phyloP scores from a whole-genome alignment of 2,113 vertebrate species.

The Forbesichthys papilliferus region DNA sequence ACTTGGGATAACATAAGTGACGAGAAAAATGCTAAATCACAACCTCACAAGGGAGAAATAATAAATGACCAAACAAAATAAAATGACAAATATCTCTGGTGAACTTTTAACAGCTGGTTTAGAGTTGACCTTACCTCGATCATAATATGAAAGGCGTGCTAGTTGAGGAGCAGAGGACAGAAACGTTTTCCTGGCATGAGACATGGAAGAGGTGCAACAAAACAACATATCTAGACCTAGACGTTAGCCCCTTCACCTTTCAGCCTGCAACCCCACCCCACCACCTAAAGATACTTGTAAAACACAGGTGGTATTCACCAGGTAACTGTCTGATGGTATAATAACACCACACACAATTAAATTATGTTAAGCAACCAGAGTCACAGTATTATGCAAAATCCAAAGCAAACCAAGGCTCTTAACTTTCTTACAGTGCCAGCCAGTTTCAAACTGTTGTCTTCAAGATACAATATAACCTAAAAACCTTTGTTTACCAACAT shows the following conservation, averaged over 20 bases:
- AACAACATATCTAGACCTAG: conserved; percentile 11
- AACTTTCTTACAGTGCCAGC: too few relatives aligned
- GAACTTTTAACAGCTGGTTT: conserved; percentile 46
- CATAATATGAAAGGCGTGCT: conserved; percentile 99
- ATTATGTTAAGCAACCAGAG: too few relatives aligned
- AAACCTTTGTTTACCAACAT: too few relatives aligned
- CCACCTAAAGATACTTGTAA: background rate
- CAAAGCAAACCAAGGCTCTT: too few relatives aligned
- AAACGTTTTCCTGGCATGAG: conserved; percentile 77
- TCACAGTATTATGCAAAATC: too few relatives aligned
- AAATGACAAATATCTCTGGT: conserved; percentile 19
- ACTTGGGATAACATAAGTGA: background rate
- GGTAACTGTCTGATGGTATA: too few relatives aligned
- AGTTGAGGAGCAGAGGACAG: conserved; percentile 84
- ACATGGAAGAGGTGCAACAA: conserved; percentile 54
- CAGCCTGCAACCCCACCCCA: too few relatives aligned
- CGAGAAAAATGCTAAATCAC: background rate
- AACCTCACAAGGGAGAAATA: conserved; percentile 11
- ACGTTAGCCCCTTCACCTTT: background rate
- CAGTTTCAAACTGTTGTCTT: too few relatives aligned
- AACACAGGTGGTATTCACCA: too few relatives aligned
- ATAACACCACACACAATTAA: too few relatives aligned
- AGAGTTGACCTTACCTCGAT: conserved; percentile 90
- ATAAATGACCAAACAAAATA: background rate
- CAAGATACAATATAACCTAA: too few relatives aligned